Base-by-base conservation (phyloP, 2,797 vertebrate species). In the Notolabrus celidotus region DNA sequence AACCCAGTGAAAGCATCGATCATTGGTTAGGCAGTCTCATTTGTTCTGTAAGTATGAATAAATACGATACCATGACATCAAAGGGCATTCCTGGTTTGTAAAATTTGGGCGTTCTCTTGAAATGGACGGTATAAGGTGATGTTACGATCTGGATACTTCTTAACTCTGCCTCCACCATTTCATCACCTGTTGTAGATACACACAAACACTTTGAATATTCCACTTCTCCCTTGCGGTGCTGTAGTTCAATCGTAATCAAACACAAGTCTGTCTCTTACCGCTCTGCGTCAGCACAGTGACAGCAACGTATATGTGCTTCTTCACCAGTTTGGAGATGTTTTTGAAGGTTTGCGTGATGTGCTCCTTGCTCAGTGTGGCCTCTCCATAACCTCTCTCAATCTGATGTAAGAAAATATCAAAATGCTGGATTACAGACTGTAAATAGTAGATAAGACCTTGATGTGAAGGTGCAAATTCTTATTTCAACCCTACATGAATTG, bases 211-310 rank as follows among this genome's bases (percentile, higher is more conserved):
- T 5, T n/a, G n/a, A n/a, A n/a, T 2, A 7, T 41, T 41, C 41
- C 6, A 5, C 39, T 8, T n/a, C 15, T 39, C 5, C 15, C 7
- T n/a, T 12, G 16, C 16, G 12, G 16, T 17, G 39, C n/a, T 12
- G 5, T 17, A 4, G 7, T 10, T 34, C 33, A 33, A 33, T 8
- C 7, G 11, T 33, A 27, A 27, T 27, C 25, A 31, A 31, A 31
- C 29, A 31, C 3, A 31, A 23, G 10, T 22, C 23, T 46, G 11
- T 46, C 33, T 53, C 15, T 86, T 80, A 97, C 96, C 96, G 17
- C 87, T 94, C 1, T 88, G 71, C 0, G 96, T 95, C 82, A 96
- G 79, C 34, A 97, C 94, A 0, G 92, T 94, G 69, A 90, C 95
- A 0, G 94, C 87, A 53, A 93, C 77, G 0, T 92, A 96, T 29